Conservation (phyloP, 2,113 vertebrate genomes). For the Elaphurus davidianus region DNA sequence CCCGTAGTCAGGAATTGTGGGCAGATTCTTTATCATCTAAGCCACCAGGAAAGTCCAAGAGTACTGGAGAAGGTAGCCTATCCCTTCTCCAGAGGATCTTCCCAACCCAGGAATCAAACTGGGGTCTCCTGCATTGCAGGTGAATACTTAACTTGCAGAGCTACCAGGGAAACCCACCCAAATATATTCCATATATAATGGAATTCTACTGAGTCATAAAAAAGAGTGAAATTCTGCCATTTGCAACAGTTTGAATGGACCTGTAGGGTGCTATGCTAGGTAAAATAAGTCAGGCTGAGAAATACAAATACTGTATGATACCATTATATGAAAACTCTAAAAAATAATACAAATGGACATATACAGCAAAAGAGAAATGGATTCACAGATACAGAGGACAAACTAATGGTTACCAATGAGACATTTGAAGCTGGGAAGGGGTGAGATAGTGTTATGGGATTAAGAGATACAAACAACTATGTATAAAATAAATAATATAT, state of each 20-base stretch:
- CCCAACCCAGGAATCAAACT: neutral
- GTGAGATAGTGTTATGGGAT: neutral
- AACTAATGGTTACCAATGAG: neutral
- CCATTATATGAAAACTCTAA: neutral
- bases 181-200: neutral
- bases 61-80: too few species aligned
- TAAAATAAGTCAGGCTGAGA: neutral
- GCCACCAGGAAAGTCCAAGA: too few species aligned
- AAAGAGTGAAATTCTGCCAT: neutral
- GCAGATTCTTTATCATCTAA: too few species aligned
- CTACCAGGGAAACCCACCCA: neutral
- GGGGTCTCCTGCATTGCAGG: neutral
- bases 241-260: neutral
- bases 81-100: neutral
- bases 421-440: neutral
- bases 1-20: too few species aligned
- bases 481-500: neutral
- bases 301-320: neutral
- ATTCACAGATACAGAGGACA: neutral
- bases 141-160: neutral
- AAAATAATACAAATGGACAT: neutral
- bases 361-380: neutral
- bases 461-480: neutral
- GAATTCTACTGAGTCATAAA: neutral
- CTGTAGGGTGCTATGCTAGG: too few species aligned